Conservation (phyloP, 2,113 vertebrate genomes). For the Oncorhynchus masou region DNA sequence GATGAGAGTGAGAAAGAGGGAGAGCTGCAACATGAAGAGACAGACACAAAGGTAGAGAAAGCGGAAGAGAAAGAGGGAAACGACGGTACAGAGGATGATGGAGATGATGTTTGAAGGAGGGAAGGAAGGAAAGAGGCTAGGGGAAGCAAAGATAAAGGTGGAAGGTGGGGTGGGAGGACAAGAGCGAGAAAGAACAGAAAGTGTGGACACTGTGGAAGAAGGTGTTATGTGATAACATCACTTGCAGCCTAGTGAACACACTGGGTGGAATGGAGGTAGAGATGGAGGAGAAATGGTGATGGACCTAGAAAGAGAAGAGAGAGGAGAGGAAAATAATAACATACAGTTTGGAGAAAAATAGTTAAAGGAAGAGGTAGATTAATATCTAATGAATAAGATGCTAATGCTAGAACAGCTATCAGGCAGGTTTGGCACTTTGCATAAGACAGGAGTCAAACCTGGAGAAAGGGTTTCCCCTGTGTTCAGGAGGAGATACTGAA, state of each 20-base stretch:
- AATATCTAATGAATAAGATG: neutral
- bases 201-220: slow-evolving; percentile 41
- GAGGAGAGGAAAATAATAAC: neutral
- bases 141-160: neutral
- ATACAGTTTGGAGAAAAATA: neutral
- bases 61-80: no score
- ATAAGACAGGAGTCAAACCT: neutral
- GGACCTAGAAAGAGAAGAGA: neutral
- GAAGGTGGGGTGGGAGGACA: slow-evolving; percentile 6
- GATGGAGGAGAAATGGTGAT: neutral
- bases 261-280: neutral
- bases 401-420: neutral
- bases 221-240: slow-evolving; percentile 53
- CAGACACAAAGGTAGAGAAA: no score
- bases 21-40: neutral
- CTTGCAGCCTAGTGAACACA: slow-evolving; percentile 54
- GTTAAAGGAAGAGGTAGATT: neutral
- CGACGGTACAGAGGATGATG: neutral
- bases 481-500: slow-evolving; percentile 44
- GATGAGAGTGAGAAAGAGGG: slow-evolving; percentile 12
- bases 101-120: neutral
- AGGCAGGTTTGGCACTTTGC: neutral
- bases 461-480: neutral
- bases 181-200: slow-evolving; percentile 11
- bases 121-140: neutral